Conservation (phyloP, 92 coral and sea anemone species). For the Siderastrea radians region DNA sequence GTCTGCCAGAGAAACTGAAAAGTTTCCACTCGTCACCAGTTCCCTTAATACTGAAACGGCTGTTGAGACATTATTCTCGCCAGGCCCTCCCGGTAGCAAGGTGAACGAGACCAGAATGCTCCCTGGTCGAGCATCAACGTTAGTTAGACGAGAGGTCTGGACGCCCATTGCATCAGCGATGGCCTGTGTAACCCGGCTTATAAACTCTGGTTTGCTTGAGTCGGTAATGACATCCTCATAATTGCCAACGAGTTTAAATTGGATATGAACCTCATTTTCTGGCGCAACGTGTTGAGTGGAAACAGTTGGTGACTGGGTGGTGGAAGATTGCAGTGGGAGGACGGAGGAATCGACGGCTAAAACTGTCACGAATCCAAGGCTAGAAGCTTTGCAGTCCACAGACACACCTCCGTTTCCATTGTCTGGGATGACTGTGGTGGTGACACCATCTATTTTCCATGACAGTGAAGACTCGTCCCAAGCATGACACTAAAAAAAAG, state of each 20-base stretch:
- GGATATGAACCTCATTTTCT: slow-evolving; percentile 22
- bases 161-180: slow-evolving; percentile 63
- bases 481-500: slow-evolving; percentile 70
- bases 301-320: slow-evolving; percentile 26
- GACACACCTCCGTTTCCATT: slow-evolving; percentile 16
- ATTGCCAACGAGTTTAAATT: slow-evolving; percentile 54
- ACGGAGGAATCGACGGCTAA: slow-evolving; percentile 67
- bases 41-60: slow-evolving; percentile 40
- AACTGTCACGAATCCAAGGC: slow-evolving; percentile 75
- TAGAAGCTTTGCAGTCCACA: slow-evolving; percentile 63
- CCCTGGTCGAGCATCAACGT: slow-evolving; percentile 63
- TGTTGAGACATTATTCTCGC: slow-evolving; percentile 46
- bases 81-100: slow-evolving; percentile 63
- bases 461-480: slow-evolving; percentile 73
- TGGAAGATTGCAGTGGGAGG: slow-evolving; percentile 24
- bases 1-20: slow-evolving; percentile 61
- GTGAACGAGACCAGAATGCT: slow-evolving; percentile 84
- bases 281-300: slow-evolving; percentile 18
- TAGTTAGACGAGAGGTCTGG: slow-evolving; percentile 55
- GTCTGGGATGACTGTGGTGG: slow-evolving; percentile 38
- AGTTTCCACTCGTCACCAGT: slow-evolving; percentile 55
- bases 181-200: not conserved
- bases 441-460: slow-evolving; percentile 74
- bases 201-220: slow-evolving; percentile 48
- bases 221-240: slow-evolving; percentile 51